These are phyloP conservation scores for Micrasema longulum DNA, from an alignment of 1,140 invertebrate species.

Conservation along the genomic window DNA sequence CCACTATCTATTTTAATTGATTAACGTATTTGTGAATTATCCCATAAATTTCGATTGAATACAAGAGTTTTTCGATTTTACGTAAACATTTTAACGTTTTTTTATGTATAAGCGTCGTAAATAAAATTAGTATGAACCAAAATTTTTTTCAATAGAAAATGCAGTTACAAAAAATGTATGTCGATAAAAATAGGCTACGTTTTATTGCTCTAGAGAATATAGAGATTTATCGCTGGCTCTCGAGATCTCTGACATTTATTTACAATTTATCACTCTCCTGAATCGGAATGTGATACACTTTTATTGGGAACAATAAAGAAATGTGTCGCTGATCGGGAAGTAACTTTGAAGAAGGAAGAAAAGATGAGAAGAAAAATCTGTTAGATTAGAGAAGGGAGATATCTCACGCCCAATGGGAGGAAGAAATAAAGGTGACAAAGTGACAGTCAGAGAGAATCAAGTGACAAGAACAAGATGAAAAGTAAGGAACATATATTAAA, in stretches of 20 bases:
- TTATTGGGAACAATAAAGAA: slow-evolving; percentile 31
- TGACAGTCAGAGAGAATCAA: background rate
- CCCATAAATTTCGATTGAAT: too few relatives aligned
- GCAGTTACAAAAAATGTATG: too few relatives aligned
- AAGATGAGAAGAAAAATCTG: background rate
- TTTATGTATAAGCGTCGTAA: too few relatives aligned
- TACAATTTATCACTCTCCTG: slow-evolving; percentile 30
- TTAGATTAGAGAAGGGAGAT: background rate
- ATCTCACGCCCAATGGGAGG: background rate
- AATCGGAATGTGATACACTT: slow-evolving; percentile 16
- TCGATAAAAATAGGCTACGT: too few relatives aligned
- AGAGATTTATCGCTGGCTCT: background rate
- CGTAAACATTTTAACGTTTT: too few relatives aligned
- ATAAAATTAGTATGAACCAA: too few relatives aligned
- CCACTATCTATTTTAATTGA: too few relatives aligned
- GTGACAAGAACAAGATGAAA: too few relatives aligned
- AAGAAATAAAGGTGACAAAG: background rate
- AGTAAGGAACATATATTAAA: too few relatives aligned
- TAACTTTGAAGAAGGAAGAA: background rate
- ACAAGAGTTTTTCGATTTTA: too few relatives aligned
- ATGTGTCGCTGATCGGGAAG: slow-evolving; percentile 18
- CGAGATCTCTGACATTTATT: slow-evolving; percentile 20
- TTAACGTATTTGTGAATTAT: too few relatives aligned
- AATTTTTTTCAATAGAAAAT: background rate
- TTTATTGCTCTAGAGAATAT: background rate